These are phyloP conservation scores for Caenorhabditis sp. DNA, from an alignment of 2,888 invertebrate genomes.

Conservation along the genomic window DNA sequence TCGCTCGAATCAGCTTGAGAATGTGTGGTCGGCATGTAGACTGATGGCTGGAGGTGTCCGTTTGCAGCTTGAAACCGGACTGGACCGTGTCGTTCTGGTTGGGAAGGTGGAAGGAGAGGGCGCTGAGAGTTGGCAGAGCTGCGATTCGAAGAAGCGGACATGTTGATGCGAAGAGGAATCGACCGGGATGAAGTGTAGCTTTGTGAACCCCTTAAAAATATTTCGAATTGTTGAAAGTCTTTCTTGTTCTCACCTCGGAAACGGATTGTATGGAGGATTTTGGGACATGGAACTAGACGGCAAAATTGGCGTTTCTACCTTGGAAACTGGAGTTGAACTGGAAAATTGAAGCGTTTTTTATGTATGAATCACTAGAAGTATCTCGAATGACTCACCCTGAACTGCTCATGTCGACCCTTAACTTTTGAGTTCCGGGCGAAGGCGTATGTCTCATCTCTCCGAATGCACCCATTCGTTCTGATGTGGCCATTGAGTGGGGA, in stretches of 20 bases:
- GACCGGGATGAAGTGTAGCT: slow-evolving; percentile 42
- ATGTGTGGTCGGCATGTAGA: slow-evolving; percentile 55
- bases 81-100: slow-evolving; percentile 17
- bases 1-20: slow-evolving; percentile 66
- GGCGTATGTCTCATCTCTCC: slow-evolving; percentile 63
- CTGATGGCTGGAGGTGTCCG: slow-evolving; percentile 20
- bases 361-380: not conserved
- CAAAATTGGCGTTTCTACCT: slow-evolving; percentile 59
- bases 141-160: slow-evolving; percentile 23
- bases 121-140: slow-evolving; percentile 50
- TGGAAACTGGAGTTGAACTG: slow-evolving; percentile 47
- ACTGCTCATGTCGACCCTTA: slow-evolving; percentile 65
- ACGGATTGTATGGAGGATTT: slow-evolving; percentile 34
- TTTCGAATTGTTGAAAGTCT: not conserved
- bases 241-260: slow-evolving; percentile 39
- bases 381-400: slow-evolving; percentile 47
- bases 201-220: slow-evolving; percentile 47
- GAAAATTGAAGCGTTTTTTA: not conserved
- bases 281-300: slow-evolving; percentile 59
- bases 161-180: slow-evolving; percentile 31
- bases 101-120: slow-evolving; percentile 35
- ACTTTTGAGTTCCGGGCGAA: slow-evolving; percentile 32
- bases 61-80: slow-evolving; percentile 46
- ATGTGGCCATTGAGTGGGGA: slow-evolving; percentile 48
- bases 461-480: slow-evolving; percentile 72